phyloP scores from a whole-genome alignment of 1,140 invertebrate species.

The Acromyrmex charruanus region DNA sequence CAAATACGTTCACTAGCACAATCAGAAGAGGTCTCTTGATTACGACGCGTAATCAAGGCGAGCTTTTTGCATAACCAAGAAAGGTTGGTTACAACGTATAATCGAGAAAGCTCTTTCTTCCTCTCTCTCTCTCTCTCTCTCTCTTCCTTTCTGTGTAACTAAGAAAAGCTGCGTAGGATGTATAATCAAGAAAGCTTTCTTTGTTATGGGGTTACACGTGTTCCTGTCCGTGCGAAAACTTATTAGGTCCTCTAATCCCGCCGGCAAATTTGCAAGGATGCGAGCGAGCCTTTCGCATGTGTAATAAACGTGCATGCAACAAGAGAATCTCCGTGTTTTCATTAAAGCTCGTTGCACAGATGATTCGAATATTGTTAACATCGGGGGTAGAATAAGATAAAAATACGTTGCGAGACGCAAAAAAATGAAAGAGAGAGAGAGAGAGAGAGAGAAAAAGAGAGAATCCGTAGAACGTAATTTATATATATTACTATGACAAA shows the following conservation, averaged over 20 bases:
- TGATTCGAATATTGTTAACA: conserved; percentile 35
- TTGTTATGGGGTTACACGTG: conserved; percentile 57
- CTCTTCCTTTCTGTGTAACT: conserved; percentile 43
- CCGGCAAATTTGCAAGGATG: conserved; percentile 59
- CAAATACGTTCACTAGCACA: conserved; percentile 58
- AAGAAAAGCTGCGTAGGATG: conserved; percentile 64
- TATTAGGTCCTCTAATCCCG: conserved; percentile 63
- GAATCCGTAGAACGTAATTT: conserved; percentile 18
- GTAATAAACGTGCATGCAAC: conserved; percentile 56
- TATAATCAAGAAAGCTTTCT: conserved; percentile 65
- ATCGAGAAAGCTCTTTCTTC: conserved; percentile 44
- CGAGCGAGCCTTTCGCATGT: conserved; percentile 54
- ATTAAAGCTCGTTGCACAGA: conserved; percentile 11
- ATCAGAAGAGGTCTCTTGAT: conserved; percentile 64
- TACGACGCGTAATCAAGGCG: conserved; percentile 63
- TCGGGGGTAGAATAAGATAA: not conserved
- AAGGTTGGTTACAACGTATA: conserved; percentile 64
- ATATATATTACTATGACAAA: conserved; percentile 7
- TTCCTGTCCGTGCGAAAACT: conserved; percentile 57
- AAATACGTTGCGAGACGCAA: not conserved
- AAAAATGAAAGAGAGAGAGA: not conserved
- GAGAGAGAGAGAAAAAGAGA: not conserved
- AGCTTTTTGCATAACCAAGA: conserved; percentile 63
- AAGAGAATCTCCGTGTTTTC: conserved; percentile 41
- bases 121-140: not conserved